phyloP scores from a whole-genome alignment of 2,888 invertebrate genomes.

The Tribolium freemani region DNA sequence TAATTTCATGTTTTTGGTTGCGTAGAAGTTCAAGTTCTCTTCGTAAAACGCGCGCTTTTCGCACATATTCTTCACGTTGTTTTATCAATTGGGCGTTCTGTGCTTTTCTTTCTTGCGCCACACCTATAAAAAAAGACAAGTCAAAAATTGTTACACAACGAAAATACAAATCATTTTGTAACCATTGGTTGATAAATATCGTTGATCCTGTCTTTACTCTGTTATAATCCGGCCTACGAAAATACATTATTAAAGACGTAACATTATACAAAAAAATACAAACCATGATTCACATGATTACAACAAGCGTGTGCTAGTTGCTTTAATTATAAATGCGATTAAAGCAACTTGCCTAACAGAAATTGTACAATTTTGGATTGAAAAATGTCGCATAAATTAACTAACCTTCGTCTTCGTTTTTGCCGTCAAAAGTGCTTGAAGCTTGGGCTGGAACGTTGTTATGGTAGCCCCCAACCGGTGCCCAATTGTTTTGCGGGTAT shows the following conservation, averaged over 20 bases:
- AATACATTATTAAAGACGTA: constrained; percentile 22
- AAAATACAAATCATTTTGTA: constrained; percentile 19
- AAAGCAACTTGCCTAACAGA: constrained; percentile 5
- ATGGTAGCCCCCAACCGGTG: constrained; percentile 51
- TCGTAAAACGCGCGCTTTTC: constrained; percentile 80
- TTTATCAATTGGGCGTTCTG: constrained; percentile 85
- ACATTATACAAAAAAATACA: constrained; percentile 26
- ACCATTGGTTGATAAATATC: constrained; percentile 29
- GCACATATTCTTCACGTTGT: constrained; percentile 86
- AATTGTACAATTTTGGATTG: not conserved
- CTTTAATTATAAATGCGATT: constrained; percentile 3
- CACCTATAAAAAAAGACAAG: constrained; percentile 70
- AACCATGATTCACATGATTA: not conserved
- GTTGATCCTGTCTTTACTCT: constrained; percentile 16
- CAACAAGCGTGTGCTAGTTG: not conserved
- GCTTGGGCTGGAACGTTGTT: constrained; percentile 57
- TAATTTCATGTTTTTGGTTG: constrained; percentile 83
- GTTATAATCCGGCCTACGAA: constrained; percentile 40
- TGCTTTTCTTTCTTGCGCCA: constrained; percentile 86
- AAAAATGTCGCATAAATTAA: not conserved
- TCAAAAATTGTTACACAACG: not conserved
- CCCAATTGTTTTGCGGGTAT: constrained; percentile 54
- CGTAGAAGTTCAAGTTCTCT: constrained; percentile 84
- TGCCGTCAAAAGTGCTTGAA: constrained; percentile 54
- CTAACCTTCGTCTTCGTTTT: constrained; percentile 44